Percentiles rank a stretch among this genome's conserved stretches.
Conservation (phyloP, 2,888 invertebrate genomes). For the Boloria euphrosyne region DNA sequence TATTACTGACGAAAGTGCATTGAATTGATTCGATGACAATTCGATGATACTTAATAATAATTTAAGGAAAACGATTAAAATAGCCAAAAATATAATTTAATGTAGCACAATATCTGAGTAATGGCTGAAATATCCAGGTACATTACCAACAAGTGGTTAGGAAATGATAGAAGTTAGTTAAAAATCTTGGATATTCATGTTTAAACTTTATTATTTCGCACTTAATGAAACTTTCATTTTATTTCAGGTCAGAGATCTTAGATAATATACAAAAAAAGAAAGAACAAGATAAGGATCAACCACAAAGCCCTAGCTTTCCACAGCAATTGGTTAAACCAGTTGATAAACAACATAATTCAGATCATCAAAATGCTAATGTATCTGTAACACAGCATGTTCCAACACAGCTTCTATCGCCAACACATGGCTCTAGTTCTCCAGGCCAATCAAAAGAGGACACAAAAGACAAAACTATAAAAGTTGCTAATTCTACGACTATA, state of each 20-base stretch:
- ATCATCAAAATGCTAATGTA: conserved; percentile 56
- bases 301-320: conserved; percentile 60
- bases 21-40: conserved; percentile 7
- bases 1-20: conserved; percentile 12
- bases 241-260: conserved; percentile 84
- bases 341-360: conserved; percentile 59
- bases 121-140: conserved; percentile 44
- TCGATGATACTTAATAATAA: conserved; percentile 21
- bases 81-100: conserved; percentile 2
- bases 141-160: conserved; percentile 34
- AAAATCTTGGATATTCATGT: conserved; percentile 25
- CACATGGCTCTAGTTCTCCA: conserved; percentile 56
- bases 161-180: conserved; percentile 34
- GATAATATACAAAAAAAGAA: conserved; percentile 82
- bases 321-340: conserved; percentile 56
- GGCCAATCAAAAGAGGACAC: conserved; percentile 64
- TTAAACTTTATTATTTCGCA: conserved; percentile 15
- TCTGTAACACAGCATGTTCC: conserved; percentile 71
- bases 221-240: conserved; percentile 32
- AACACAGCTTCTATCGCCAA: conserved; percentile 64
- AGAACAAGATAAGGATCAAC: conserved; percentile 68
- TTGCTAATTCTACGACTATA: conserved; percentile 73
- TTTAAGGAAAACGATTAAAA: conserved; percentile 8
- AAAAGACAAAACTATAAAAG: conserved; percentile 73
- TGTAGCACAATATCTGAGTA: conserved; percentile 22